phyloP scores from a whole-genome alignment of 2,888 invertebrate species.

The Lasioglossum calceatum region DNA sequence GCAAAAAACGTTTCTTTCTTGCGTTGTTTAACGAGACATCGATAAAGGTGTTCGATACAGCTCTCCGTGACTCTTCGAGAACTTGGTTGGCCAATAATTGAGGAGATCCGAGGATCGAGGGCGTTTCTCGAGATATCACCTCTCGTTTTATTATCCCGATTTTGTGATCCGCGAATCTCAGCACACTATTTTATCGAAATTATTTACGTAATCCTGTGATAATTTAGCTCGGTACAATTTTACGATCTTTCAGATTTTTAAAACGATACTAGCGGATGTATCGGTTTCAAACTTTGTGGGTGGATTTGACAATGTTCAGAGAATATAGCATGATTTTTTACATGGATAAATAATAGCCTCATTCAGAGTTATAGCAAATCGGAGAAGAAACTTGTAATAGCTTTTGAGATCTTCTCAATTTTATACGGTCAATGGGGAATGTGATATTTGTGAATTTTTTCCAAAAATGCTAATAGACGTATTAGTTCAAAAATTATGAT shows the following conservation, averaged over 20 bases:
- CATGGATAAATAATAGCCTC: not conserved
- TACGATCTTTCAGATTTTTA: not conserved
- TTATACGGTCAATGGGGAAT: not conserved
- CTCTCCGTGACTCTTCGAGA: not conserved
- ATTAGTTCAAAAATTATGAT: not conserved
- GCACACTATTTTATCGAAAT: not conserved
- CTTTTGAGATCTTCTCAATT: not conserved
- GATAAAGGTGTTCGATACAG: constrained; percentile 7
- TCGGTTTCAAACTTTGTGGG: not conserved
- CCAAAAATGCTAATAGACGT: not conserved
- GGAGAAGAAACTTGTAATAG: not conserved
- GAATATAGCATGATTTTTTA: not conserved
- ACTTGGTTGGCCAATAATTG: not conserved
- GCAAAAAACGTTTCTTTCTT: not conserved
- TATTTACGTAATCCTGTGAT: not conserved
- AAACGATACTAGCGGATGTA: not conserved
- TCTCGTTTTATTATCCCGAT: not conserved
- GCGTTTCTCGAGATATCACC: not conserved
- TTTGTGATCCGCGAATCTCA: not conserved
- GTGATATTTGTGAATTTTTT: not conserved
- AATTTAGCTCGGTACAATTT: not conserved
- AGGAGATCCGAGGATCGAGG: not conserved
- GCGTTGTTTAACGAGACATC: not conserved
- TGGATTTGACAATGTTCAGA: not conserved
- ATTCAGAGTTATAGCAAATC: not conserved